These are phyloP conservation scores for Oenanthe oenanthe DNA, from an alignment of 2,113 vertebrate genomes.

Conservation along the genomic window DNA sequence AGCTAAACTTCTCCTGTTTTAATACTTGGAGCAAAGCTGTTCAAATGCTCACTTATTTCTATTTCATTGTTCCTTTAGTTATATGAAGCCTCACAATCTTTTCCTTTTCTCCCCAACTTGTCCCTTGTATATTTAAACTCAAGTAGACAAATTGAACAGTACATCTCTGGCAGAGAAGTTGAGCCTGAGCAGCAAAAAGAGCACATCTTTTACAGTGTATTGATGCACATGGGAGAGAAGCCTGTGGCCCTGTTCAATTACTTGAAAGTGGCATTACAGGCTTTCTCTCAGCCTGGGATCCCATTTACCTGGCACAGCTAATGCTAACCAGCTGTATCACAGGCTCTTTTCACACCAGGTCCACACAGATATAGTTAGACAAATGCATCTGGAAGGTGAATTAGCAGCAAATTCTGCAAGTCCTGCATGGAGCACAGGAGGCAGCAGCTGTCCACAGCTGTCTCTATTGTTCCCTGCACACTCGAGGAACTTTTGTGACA, in stretches of 20 bases:
- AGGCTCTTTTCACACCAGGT: background rate
- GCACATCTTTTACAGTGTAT: accelerated
- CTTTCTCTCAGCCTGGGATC: background rate
- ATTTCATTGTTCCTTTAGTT: background rate
- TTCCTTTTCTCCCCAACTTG: background rate
- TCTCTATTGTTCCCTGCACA: background rate
- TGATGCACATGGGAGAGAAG: too few relatives aligned
- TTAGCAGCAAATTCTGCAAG: background rate
- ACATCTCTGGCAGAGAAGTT: background rate
- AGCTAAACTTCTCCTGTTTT: background rate
- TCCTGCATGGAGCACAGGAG: accelerated
- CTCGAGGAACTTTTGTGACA: accelerated
- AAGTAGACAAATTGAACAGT: background rate
- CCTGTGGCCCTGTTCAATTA: background rate
- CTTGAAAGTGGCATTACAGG: background rate
- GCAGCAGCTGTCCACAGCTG: background rate
- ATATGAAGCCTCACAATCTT: background rate
- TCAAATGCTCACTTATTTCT: background rate
- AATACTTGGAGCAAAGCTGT: background rate
- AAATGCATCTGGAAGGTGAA: background rate
- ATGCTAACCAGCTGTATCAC: background rate
- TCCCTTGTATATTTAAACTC: background rate
- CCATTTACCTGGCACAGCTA: background rate
- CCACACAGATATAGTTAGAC: background rate
- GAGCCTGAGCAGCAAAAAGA: background rate